phyloP scores from a whole-genome alignment of 2,113 vertebrate genomes.

The Channa maculata region DNA sequence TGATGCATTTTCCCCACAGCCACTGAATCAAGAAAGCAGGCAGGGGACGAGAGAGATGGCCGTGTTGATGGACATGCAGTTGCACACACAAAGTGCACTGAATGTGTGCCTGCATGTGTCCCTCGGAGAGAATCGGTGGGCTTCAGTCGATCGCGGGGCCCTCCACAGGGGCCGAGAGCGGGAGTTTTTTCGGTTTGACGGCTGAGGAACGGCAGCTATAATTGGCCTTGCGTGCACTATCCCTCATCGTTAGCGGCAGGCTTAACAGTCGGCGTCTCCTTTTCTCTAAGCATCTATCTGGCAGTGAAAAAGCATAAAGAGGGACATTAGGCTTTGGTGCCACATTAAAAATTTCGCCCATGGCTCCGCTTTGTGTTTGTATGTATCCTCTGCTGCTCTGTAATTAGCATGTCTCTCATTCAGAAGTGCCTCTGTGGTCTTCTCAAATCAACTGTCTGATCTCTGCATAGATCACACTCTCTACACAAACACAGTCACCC shows the following conservation, averaged over 20 bases:
- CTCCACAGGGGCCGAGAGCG: slow-evolving; percentile 56
- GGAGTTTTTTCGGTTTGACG: slow-evolving; percentile 75
- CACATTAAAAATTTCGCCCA: slow-evolving; percentile 64
- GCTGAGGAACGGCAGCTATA: slow-evolving; percentile 65
- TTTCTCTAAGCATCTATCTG: slow-evolving; percentile 53
- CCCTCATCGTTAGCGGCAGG: slow-evolving; percentile 73
- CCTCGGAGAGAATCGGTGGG: slow-evolving; percentile 48
- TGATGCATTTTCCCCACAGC: slow-evolving; percentile 78
- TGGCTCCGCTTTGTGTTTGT: slow-evolving; percentile 42
- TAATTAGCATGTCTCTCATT: slow-evolving; percentile 74
- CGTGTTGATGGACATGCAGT: slow-evolving; percentile 65
- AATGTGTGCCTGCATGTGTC: slow-evolving; percentile 43
- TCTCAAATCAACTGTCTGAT: slow-evolving; percentile 87
- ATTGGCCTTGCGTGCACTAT: slow-evolving; percentile 71
- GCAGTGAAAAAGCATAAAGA: slow-evolving; percentile 59
- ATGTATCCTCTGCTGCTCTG: slow-evolving; percentile 30
- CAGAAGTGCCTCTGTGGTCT: slow-evolving; percentile 84
- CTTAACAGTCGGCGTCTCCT: slow-evolving; percentile 66
- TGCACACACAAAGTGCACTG: slow-evolving; percentile 26
- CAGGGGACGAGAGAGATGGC: slow-evolving; percentile 60
- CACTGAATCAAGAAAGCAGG: slow-evolving; percentile 62
- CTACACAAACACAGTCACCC: slow-evolving; percentile 2
- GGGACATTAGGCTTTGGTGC: slow-evolving; percentile 61
- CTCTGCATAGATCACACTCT: slow-evolving; percentile 73
- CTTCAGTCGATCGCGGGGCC: slow-evolving; percentile 63